Evolutionary conservation across 1,140 invertebrate species (phyloP), one percentile per base, ranked within the genome.

Genomic region (Drosophila tropicalis): DNA sequence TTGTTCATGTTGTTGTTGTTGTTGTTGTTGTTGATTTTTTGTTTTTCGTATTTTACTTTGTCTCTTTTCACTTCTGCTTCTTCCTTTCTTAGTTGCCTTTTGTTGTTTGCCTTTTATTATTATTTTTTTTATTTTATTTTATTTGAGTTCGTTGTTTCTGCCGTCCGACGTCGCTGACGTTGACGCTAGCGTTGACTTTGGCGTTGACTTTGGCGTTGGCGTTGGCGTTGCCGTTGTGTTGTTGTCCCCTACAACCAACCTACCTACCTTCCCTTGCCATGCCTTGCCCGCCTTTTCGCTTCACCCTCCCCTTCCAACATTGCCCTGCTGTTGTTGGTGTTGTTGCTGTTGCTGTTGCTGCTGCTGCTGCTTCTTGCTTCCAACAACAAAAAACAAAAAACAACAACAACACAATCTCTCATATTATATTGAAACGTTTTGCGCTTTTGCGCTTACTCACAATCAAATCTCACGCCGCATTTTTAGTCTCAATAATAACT

Each of bases 401-500:
- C 29, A 29, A 29, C 29, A 29, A 29, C 29, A 29, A 29, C 17
- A 51, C 44, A 51, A 51, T 51, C 44, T 51, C 44, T 51, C 44
- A 51, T 51, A 51, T 51, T 51, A 51, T 51, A 51, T 47, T 51
- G 44, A 51, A 51, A 51, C 44, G 40, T 39, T 34, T 70, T 77
- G 67, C 72, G 67, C 81, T 72, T 74, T 72, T 51, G 82, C 83
- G 84, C 84, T 87, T 91, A 91, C 90, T 91, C 78, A 90, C 90
- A 91, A 91, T 91, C 89, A 91, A 91, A 91, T 91, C 89, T 91
- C 89, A 91, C 89, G 85, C 81, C 89, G 84, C 85, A 89, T 91
- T 89, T 90, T 91, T 91, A 91, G 89, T 91, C 89, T 91, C 89
- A 91, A 91, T 89, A 91, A 90, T 91, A 91, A 91, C 84, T 91